Percentiles rank a stretch among this genome's conserved stretches.
These are phyloP conservation scores for Callimorpha dominula DNA, from an alignment of 2,888 invertebrate genomes.

Conservation along the genomic window DNA sequence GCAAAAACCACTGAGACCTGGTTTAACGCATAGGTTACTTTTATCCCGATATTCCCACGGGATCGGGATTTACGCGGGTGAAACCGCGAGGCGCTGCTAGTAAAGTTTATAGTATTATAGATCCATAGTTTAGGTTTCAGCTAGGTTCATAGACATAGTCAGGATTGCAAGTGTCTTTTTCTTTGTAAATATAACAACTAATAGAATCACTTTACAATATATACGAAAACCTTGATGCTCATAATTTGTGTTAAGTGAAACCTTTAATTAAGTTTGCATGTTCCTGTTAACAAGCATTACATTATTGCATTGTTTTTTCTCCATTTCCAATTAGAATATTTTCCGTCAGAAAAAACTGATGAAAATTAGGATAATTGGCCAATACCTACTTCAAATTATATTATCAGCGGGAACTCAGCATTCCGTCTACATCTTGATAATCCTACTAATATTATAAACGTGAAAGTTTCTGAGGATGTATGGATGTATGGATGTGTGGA, in stretches of 20 bases:
- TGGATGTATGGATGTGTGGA: too few relatives aligned
- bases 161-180: not conserved
- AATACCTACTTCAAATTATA: not conserved
- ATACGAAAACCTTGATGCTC: not conserved
- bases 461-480: too few relatives aligned
- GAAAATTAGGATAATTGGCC: not conserved
- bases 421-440: too few relatives aligned
- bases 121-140: not conserved
- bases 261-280: slow-evolving; percentile 3
- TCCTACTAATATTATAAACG: too few relatives aligned
- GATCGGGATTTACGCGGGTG: too few relatives aligned
- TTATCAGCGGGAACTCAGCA: not conserved
- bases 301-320: not conserved
- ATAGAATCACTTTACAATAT: not conserved
- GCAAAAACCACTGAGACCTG: too few relatives aligned
- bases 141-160: not conserved
- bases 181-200: not conserved
- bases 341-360: not conserved
- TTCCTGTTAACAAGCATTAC: not conserved
- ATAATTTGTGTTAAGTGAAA: slow-evolving; percentile 4
- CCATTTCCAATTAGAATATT: not conserved
- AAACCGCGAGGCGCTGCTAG: too few relatives aligned
- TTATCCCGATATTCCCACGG: too few relatives aligned
- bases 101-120: too few relatives aligned
- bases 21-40: too few relatives aligned